These are phyloP conservation scores for Stramonita haemastoma DNA, from an alignment of 2,888 invertebrate genomes.

Conservation along the genomic window DNA sequence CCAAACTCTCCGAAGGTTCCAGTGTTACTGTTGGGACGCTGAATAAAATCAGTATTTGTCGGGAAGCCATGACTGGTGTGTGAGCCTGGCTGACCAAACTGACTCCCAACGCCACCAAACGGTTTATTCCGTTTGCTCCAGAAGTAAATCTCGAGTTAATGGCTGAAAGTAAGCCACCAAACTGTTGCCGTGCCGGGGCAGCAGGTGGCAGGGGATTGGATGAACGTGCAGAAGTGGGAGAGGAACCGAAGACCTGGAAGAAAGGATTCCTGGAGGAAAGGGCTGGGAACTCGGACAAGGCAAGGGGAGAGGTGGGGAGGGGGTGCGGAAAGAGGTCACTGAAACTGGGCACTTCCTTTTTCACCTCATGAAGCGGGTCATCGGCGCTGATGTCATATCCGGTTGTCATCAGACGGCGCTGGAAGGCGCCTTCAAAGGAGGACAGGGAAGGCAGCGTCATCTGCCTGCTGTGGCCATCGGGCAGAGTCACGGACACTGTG, in stretches of 20 bases:
- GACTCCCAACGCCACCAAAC: neutral
- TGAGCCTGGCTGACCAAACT: neutral
- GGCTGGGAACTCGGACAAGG: conserved; percentile 6
- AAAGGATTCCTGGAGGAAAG: conserved; percentile 9
- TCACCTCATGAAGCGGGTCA: conserved; percentile 24
- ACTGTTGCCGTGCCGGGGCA: neutral
- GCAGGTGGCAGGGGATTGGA: neutral
- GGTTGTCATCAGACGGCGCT: conserved; percentile 25
- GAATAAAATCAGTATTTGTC: neutral
- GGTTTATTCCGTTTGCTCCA: neutral
- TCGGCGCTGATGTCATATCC: conserved; percentile 19
- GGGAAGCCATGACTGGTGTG: neutral
- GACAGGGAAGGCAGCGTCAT: conserved; percentile 26
- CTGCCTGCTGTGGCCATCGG: neutral
- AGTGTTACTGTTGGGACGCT: neutral
- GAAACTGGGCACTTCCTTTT: conserved; percentile 16
- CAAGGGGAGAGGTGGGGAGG: neutral
- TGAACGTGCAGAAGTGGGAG: neutral
- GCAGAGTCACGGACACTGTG: neutral
- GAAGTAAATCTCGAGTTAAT: neutral
- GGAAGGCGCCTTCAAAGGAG: conserved; percentile 30
- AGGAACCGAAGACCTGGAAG: conserved; percentile 27
- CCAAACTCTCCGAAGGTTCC: neutral
- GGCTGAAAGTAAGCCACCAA: neutral
- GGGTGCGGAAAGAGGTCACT: conserved; percentile 31